A percentile compares a stretch with the other conserved stretches of the same genome.
Conservation (phyloP, 2,797 vertebrate genomes). For the Amazonetta brasiliensis region DNA sequence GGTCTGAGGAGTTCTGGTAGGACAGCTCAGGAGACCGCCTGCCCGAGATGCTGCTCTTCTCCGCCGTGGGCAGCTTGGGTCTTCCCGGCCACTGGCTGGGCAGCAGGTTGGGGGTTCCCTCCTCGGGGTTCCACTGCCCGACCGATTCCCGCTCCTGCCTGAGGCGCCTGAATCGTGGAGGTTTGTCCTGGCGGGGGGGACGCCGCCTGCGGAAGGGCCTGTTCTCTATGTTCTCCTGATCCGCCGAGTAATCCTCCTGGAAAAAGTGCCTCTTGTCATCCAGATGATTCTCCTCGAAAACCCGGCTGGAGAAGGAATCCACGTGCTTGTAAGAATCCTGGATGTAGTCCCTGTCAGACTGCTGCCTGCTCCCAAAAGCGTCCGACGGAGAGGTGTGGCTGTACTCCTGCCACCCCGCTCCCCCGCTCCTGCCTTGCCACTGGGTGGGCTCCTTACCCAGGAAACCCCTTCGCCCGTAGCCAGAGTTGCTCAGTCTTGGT, state of each 20-base stretch:
- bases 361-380: constrained; percentile 81
- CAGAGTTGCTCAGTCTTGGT: constrained; percentile 89
- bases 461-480: constrained; percentile 86
- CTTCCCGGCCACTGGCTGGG: constrained; percentile 86
- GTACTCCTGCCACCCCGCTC: constrained; percentile 86
- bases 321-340: constrained; percentile 87
- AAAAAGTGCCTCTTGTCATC: constrained; percentile 85
- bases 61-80: constrained; percentile 76
- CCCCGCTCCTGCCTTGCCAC: constrained; percentile 87
- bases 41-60: constrained; percentile 81
- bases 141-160: constrained; percentile 89
- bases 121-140: constrained; percentile 90
- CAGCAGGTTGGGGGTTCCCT: constrained; percentile 85
- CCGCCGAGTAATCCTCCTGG: constrained; percentile 82
- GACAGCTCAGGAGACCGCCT: constrained; percentile 82
- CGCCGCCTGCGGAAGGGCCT: constrained; percentile 90
- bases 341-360: constrained; percentile 83
- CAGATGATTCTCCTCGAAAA: constrained; percentile 84
- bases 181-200: constrained; percentile 97
- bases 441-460: constrained; percentile 85
- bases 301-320: constrained; percentile 84
- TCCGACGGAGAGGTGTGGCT: constrained; percentile 82
- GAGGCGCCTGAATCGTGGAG: constrained; percentile 93
- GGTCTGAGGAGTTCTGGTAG: constrained; percentile 82
- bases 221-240: constrained; percentile 89